Evolutionary conservation across 2,888 invertebrate species (phyloP).

Genomic region (Drosophila lutescens): DNA sequence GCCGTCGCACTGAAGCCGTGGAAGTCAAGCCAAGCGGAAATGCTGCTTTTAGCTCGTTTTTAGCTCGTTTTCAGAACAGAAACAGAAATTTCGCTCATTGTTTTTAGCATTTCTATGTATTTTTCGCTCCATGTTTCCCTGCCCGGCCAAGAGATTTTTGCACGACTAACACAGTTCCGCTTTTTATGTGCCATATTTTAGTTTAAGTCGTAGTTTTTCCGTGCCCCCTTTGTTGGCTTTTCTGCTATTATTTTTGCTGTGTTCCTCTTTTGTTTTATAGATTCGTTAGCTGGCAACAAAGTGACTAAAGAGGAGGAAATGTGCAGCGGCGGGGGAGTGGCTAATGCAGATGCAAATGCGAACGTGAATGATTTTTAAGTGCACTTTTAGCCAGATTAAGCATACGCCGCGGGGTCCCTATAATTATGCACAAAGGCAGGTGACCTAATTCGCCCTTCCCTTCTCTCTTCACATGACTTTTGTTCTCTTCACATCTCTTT

Average conservation of each 20-base stretch:
- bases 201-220: slow-evolving; percentile 35
- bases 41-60: slow-evolving; percentile 79
- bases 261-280: slow-evolving; percentile 55
- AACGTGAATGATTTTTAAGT: slow-evolving; percentile 66
- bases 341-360: slow-evolving; percentile 37
- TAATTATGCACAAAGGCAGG: slow-evolving; percentile 28
- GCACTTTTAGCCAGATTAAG: slow-evolving; percentile 76
- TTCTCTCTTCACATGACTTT: slow-evolving; percentile 21
- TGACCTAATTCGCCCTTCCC: slow-evolving; percentile 20
- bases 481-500: slow-evolving; percentile 12
- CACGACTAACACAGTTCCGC: slow-evolving; percentile 72
- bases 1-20: slow-evolving; percentile 48
- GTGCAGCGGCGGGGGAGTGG: slow-evolving; percentile 9
- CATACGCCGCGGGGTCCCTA: slow-evolving; percentile 55
- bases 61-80: slow-evolving; percentile 61
- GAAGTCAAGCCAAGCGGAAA: slow-evolving; percentile 77
- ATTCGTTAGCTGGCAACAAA: slow-evolving; percentile 70
- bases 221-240: slow-evolving; percentile 25
- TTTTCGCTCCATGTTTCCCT: slow-evolving; percentile 46
- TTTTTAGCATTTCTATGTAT: slow-evolving; percentile 28
- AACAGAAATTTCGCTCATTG: slow-evolving; percentile 24
- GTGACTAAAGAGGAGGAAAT: slow-evolving; percentile 29
- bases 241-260: slow-evolving; percentile 33
- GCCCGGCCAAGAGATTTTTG: slow-evolving; percentile 57
- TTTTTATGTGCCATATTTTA: slow-evolving; percentile 56